Conservation (phyloP, 2,888 invertebrate species). For the Eueremaeus valkanovi region DNA sequence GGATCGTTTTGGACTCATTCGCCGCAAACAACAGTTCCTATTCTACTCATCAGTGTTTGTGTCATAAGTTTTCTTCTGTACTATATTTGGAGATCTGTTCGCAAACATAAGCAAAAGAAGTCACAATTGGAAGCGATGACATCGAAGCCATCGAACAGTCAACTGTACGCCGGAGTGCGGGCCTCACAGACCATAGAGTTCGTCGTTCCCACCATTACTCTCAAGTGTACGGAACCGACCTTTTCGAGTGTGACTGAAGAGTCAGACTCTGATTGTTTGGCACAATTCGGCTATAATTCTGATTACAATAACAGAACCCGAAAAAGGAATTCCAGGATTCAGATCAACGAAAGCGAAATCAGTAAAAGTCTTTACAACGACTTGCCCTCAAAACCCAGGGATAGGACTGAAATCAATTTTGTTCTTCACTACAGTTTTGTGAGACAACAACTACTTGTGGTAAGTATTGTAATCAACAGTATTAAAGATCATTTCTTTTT, state of each 20-base stretch:
- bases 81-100: background rate
- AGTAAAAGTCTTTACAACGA: constrained; percentile 44
- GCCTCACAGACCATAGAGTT: constrained; percentile 46
- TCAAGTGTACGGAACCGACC: background rate
- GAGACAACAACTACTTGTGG: constrained; percentile 44
- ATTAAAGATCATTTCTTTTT: too few relatives aligned
- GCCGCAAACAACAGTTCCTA: constrained; percentile 1
- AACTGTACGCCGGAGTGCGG: constrained; percentile 40
- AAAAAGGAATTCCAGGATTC: constrained; percentile 32
- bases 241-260: constrained; percentile 43
- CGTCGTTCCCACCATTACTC: constrained; percentile 45
- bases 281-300: constrained; percentile 6
- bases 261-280: constrained; percentile 45
- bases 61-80: background rate
- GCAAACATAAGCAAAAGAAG: background rate
- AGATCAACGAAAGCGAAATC: constrained; percentile 43
- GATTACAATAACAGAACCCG: background rate
- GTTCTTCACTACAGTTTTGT: constrained; percentile 43
- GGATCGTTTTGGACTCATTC: background rate
- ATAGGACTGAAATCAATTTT: constrained; percentile 43
- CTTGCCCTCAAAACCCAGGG: background rate
- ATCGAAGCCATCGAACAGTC: constrained; percentile 38
- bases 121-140: constrained; percentile 22
- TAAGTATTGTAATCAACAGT: constrained; percentile 1
- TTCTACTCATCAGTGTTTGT: background rate